Conservation (phyloP, 2,113 vertebrate genomes). For the Apteryx owenii region DNA sequence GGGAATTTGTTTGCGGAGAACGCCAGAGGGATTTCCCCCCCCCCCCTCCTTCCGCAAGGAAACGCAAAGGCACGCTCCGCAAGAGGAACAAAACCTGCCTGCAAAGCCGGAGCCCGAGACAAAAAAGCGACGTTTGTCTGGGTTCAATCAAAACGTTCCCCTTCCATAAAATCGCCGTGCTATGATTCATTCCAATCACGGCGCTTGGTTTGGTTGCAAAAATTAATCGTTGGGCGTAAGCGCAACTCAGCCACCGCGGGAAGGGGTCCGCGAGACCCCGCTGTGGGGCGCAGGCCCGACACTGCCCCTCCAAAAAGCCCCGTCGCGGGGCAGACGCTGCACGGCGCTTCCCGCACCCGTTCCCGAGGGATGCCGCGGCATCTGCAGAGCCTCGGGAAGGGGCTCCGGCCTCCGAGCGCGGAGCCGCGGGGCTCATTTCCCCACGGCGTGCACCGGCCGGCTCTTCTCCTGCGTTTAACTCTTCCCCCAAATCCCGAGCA, state of each 20-base stretch:
- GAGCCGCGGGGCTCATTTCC: not conserved
- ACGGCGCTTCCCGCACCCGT: too few species aligned
- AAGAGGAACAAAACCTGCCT: not conserved
- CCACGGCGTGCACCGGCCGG: not conserved
- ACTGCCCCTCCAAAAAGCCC: too few species aligned
- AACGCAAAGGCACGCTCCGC: not conserved
- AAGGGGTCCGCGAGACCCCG: too few species aligned
- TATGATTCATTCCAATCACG: not conserved
- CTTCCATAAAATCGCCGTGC: not conserved
- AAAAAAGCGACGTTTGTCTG: not conserved
- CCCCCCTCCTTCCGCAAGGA: not conserved
- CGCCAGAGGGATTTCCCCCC: not conserved
- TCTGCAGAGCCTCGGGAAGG: not conserved
- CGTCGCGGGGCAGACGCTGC: too few species aligned
- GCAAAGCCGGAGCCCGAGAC: not conserved
- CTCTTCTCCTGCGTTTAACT: conserved; percentile 2
- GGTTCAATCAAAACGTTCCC: not conserved
- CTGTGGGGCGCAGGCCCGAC: too few species aligned
- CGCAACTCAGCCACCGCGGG: too few species aligned
- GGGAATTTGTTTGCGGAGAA: not conserved
- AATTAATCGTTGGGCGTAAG: not conserved
- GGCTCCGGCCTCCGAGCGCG: not conserved
- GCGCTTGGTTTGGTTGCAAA: not conserved
- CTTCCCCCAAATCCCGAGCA: not conserved
- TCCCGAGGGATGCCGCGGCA: not conserved